A percentile compares a stretch with the other conserved stretches of the same genome.
phyloP scores from a whole-genome alignment of 1,140 invertebrate genomes.

The Sinonovacula constricta region DNA sequence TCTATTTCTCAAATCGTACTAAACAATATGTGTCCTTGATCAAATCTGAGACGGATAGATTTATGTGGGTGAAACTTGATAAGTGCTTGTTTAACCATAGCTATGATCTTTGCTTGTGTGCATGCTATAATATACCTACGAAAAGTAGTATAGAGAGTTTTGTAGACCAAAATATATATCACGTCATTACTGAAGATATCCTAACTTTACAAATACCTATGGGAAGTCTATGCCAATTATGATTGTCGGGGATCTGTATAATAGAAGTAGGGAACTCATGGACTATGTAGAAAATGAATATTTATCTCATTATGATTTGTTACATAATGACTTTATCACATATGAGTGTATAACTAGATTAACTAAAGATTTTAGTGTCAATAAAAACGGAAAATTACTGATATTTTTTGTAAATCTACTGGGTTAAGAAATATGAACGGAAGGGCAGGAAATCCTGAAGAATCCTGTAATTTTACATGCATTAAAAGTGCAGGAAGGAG shows the following conservation, averaged over 20 bases:
- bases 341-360: background rate
- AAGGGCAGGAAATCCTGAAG: background rate
- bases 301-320: background rate
- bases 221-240: background rate
- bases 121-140: too few relatives aligned
- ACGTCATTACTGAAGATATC: background rate
- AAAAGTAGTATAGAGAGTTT: background rate
- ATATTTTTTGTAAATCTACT: constrained; percentile 2
- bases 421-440: constrained; percentile 8
- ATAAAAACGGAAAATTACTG: background rate
- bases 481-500: background rate
- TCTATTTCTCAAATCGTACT: too few relatives aligned
- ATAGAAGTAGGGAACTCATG: background rate
- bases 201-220: background rate
- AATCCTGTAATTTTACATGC: background rate
- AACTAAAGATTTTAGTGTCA: background rate
- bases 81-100: background rate
- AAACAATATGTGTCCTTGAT: background rate
- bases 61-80: constrained; percentile 1
- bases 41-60: background rate
- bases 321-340: background rate
- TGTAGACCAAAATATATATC: background rate
- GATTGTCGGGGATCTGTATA: background rate
- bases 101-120: background rate
- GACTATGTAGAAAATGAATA: constrained; percentile 7